Base-by-base conservation (phyloP, 2,113 vertebrate species). In the Nematolebias whitei region DNA sequence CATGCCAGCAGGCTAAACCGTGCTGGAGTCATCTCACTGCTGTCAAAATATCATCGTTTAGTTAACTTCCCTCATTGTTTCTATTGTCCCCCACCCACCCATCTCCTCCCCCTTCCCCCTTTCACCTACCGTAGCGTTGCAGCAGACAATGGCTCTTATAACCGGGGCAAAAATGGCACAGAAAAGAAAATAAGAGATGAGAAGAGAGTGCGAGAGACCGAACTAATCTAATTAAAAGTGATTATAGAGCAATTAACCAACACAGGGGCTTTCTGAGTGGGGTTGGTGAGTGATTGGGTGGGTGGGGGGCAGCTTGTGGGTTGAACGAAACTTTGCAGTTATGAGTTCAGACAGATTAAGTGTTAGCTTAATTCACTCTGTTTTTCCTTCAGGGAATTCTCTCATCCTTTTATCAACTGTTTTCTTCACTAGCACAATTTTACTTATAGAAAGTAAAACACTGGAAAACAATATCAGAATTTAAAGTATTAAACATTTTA, bases 191-290 rank as follows among this genome's bases (percentile, higher is more conserved):
- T 55, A 58, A 71, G 63, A 43, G 47, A 23, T 58, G 29, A 73
- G 63, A 78, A 58, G 68, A 44, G 78, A 63, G 54, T 38, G 41
- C 61, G 47, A 60, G 85, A 75, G 87, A 78, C 72, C 71, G 85
- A 87, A 84, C 85, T 91, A 91, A 92, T 91, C 84, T 58, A 89
- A 91, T 92, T 90, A 91, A 85, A 82, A 87, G 54, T 82, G 85
- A 88, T 91, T 90, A 85, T 44, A 8, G 74, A 81, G 73, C 84
- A 88, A 83, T 90, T 89, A 91, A 80, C 74, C 79, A 80, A 80
- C 85, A 80, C 85, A 79, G 57, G 83, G 70, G 72, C 75, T 85
- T 38, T 83, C 73, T 72, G 67, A 78, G 44, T 64, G 65, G 57
- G 58, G 57, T 59, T 14, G 39, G 43, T 20, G 32, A 41, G 68